Conservation (phyloP, 92 coral and sea anemone species). For the Zoanthus sociatus region DNA sequence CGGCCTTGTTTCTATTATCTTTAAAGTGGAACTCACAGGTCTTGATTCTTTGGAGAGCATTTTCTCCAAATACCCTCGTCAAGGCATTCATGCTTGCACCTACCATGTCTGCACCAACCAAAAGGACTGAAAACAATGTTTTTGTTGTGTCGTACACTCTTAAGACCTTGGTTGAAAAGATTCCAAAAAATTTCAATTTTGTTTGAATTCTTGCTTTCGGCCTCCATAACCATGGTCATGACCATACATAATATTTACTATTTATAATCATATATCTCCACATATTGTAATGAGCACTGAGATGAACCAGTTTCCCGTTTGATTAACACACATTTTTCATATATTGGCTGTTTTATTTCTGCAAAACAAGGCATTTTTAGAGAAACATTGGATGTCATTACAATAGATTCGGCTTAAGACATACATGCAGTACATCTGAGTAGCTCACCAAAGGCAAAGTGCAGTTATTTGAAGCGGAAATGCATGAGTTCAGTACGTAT, state of each 20-base stretch:
- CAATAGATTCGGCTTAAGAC: slow-evolving; percentile 6
- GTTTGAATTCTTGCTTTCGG: slow-evolving; percentile 45
- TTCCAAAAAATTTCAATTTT: slow-evolving; percentile 59
- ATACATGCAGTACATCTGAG: slow-evolving; percentile 6
- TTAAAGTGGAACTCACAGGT: not conserved
- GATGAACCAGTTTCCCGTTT: slow-evolving; percentile 8
- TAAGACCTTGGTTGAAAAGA: slow-evolving; percentile 25
- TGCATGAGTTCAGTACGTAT: not conserved
- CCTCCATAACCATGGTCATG: slow-evolving; percentile 43
- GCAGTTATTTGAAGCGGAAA: not conserved
- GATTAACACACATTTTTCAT: not conserved
- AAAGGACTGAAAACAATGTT: slow-evolving; percentile 40
- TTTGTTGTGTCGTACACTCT: not conserved
- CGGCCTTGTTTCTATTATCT: slow-evolving; percentile 28
- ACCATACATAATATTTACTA: not conserved
- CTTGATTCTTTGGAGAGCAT: slow-evolving; percentile 33
- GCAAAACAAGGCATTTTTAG: not conserved
- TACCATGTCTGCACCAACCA: slow-evolving; percentile 72
- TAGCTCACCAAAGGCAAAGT: slow-evolving; percentile 13
- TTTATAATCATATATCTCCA: not conserved
- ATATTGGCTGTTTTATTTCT: not conserved
- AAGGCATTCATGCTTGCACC: not conserved
- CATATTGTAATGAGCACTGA: slow-evolving; percentile 1
- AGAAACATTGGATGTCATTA: slow-evolving; percentile 10
- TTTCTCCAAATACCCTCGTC: slow-evolving; percentile 41